Evolutionary conservation across 2,888 invertebrate species (phyloP).

Genomic region (Boloria selene): DNA sequence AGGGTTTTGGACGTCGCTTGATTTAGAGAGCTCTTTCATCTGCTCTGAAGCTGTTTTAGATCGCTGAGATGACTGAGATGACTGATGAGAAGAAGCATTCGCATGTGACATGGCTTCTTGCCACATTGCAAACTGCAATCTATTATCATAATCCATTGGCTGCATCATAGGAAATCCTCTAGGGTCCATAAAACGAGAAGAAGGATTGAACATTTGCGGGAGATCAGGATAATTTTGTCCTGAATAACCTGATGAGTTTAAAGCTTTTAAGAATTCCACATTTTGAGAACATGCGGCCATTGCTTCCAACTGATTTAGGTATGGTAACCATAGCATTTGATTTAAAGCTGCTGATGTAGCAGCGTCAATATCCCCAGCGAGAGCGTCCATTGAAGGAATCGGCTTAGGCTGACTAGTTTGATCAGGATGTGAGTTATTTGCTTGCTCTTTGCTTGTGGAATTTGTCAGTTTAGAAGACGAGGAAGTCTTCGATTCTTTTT

Average conservation of each 20-base stretch:
- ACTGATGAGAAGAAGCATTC: slow-evolving; percentile 51
- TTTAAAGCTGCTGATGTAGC: slow-evolving; percentile 87
- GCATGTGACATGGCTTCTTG: slow-evolving; percentile 86
- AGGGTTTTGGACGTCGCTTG: slow-evolving; percentile 69
- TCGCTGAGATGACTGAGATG: slow-evolving; percentile 53
- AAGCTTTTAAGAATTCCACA: slow-evolving; percentile 82
- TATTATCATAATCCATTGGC: slow-evolving; percentile 78
- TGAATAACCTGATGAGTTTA: slow-evolving; percentile 76
- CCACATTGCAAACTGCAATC: slow-evolving; percentile 85
- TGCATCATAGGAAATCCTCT: slow-evolving; percentile 70
- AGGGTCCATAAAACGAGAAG: slow-evolving; percentile 68
- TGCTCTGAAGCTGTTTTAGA: slow-evolving; percentile 61
- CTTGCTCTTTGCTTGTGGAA: slow-evolving; percentile 51
- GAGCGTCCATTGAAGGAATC: slow-evolving; percentile 65
- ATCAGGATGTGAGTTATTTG: slow-evolving; percentile 48
- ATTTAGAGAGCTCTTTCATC: slow-evolving; percentile 66
- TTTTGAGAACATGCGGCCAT: slow-evolving; percentile 82
- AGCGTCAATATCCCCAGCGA: slow-evolving; percentile 86
- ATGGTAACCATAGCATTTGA: slow-evolving; percentile 89
- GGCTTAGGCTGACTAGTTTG: slow-evolving; percentile 55
- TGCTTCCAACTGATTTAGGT: slow-evolving; percentile 84
- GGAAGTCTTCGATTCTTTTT: slow-evolving; percentile 52
- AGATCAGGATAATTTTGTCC: slow-evolving; percentile 76
- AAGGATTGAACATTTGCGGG: slow-evolving; percentile 75
- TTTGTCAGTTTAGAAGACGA: slow-evolving; percentile 46